phyloP scores from a whole-genome alignment of 2,797 vertebrate genomes.

The Falco naumanni region DNA sequence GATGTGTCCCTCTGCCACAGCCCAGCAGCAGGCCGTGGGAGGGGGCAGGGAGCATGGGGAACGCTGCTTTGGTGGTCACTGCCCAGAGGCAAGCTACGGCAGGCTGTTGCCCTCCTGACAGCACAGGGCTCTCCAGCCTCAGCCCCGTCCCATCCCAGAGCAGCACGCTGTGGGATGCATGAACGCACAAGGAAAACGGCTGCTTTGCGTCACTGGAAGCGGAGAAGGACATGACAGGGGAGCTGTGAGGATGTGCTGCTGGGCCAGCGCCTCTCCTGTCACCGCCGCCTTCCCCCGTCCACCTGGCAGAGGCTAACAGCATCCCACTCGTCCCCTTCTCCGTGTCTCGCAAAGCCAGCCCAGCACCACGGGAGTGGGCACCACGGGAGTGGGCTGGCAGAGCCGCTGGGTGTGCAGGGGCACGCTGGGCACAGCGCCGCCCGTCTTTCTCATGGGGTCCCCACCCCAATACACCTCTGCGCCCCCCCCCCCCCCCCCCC shows the following conservation, averaged over 20 bases:
- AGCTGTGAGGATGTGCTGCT: neutral
- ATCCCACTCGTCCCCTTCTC: neutral
- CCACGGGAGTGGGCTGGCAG: neutral
- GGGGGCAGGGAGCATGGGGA: neutral
- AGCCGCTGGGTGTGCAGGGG: rapidly evolving
- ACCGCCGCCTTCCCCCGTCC: neutral
- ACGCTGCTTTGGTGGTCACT: rapidly evolving
- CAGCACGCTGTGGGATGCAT: rapidly evolving
- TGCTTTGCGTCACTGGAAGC: neutral
- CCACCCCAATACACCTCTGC: rapidly evolving
- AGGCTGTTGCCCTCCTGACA: neutral
- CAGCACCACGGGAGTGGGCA: neutral
- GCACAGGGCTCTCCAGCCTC: rapidly evolving
- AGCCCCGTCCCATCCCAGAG: neutral
- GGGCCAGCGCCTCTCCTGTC: neutral
- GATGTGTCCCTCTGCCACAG: neutral
- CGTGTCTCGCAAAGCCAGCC: neutral
- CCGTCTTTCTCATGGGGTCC: neutral
- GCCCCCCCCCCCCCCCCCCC: rapidly evolving
- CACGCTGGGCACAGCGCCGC: neutral
- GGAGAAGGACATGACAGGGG: neutral
- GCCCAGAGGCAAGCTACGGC: neutral
- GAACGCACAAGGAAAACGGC: rapidly evolving
- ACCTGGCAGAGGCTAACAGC: neutral
- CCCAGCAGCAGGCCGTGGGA: neutral